Evolutionary conservation across 2,113 vertebrate species (phyloP), one percentile per base, ranked within the genome.

Genomic region (Chionis minor): DNA sequence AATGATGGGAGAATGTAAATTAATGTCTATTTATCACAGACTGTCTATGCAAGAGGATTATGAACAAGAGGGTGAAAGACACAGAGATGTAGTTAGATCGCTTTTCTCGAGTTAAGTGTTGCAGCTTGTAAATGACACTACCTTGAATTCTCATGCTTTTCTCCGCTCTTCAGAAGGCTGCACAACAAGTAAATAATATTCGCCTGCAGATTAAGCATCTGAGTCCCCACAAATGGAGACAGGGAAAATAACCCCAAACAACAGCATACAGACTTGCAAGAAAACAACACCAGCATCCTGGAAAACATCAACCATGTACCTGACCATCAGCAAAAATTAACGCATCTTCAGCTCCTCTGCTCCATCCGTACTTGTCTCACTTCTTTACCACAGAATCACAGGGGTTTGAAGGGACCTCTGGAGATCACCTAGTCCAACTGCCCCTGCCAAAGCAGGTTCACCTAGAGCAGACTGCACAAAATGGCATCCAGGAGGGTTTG

Each of bases 361-460:
- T 45, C 17, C 20, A 45, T 2, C 12, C 4, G 10, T 40, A 40
- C 28, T 27, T 2, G 0, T 15, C 13, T 81, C 4, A 16, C 7
- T 44, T 78, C 45, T 47, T 73, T 62, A 54, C 8, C 32, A 62
- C 1, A 2, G 9, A 77, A 38, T 38, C 38, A 38, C 38, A 38
- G 38, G 38, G 38, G 38, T 38, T 38, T 38, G 38, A 38, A 38
- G 38, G 38, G 38, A 38, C 38, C 38, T 38, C 38, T 38, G 38
- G 38, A 8, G 38, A 38, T 38, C 38, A 38, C 38, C 38, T 38
- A 38, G 38, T 38, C 38, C 38, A 38, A 38, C 38, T 38, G 38
- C 38, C 38, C 38, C 38, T 38, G 38, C 38, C 38, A 38, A 38
- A 38, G 38, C 38, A 38, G 38, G 38, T 38, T 38, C 38, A n/a